Evolutionary conservation across 2,888 invertebrate genomes (phyloP).

Genomic region (Chrysomela aeneicollis): DNA sequence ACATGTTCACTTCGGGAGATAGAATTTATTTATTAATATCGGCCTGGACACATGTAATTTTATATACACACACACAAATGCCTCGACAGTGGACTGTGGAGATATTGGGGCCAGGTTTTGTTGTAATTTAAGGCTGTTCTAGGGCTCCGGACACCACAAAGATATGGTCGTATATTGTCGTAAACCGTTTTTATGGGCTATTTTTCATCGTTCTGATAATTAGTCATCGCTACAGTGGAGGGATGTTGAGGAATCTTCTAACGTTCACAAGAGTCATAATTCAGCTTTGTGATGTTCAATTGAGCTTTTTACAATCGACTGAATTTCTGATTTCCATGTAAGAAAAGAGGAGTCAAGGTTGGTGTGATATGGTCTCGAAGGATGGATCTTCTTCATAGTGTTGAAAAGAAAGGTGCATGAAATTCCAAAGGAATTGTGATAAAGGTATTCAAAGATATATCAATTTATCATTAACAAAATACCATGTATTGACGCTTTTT

Average conservation of each 20-base stretch:
- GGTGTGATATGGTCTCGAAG: no score
- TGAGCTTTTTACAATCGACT: no score
- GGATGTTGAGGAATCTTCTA: neutral
- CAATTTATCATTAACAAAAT: no score
- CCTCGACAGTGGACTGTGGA: constrained; percentile 3
- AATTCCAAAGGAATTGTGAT: no score
- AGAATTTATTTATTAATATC: constrained; percentile 54
- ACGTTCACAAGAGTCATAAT: neutral
- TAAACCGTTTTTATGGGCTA: neutral
- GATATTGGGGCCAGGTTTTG: constrained; percentile 1
- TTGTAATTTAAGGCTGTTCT: neutral
- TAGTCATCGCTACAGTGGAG: neutral
- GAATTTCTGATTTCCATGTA: no score
- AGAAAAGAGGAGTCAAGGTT: no score
- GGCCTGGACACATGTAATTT: constrained; percentile 45
- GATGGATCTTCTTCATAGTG: no score
- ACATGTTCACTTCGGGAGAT: constrained; percentile 47
- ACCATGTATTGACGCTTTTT: no score
- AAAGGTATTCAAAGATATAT: no score
- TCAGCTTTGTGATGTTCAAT: no score
- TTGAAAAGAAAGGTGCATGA: no score
- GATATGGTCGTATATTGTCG: neutral
- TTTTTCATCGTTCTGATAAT: neutral
- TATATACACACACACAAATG: constrained; percentile 33
- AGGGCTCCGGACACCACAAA: neutral